Base-by-base conservation (phyloP, 2,888 invertebrate genomes). In the Drosophila mimetica region DNA sequence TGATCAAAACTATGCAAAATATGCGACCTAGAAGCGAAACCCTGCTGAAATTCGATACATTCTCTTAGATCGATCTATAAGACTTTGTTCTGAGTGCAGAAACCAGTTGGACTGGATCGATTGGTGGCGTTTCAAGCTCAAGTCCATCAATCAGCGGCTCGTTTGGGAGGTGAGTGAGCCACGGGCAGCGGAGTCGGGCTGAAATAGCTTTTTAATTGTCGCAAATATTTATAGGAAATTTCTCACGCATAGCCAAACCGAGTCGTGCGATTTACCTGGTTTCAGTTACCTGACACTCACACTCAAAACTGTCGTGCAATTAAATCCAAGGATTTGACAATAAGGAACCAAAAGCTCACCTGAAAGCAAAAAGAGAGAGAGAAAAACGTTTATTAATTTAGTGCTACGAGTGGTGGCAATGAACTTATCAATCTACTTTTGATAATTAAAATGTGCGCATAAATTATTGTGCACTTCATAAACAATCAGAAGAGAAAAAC, bases 101-200 rank as follows among this genome's bases (percentile, higher is more conserved):
- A 76, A 76, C 76, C 79, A 58, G 76, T 78, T 66, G 42, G 59
- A 65, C 76, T 63, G 66, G 75, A 61, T 55, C 44, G 47, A 54
- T 58, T 71, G 52, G 52, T 44, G 69, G 59, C 69, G 71, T 74
- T 55, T 74, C 63, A 69, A 69, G 75, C 64, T 50, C 60, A 65
- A 75, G 78, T 77, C 78, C 44, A 73, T 71, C 66, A 73, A 73
- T 73, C 74, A 71, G 66, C 18, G 66, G 72, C 63, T 72, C 16
- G 73, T 55, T 73, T 55, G 11, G 54, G 53, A 61, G 60, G 37
- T 46, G 60, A 61, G 46, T 46, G 60, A 60, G 60, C 60, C 46
- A 61, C 34, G 63, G 63, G 47, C 64, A 22, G 46, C 36, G 11
- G 51, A 52, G 47, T 48, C 41, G 44, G 63, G 51, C 66, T 54